A percentile compares a stretch with the other conserved stretches of the same genome.
These are phyloP conservation scores for Antigone vipio DNA, from an alignment of 2,113 vertebrate species.

Conservation along the genomic window DNA sequence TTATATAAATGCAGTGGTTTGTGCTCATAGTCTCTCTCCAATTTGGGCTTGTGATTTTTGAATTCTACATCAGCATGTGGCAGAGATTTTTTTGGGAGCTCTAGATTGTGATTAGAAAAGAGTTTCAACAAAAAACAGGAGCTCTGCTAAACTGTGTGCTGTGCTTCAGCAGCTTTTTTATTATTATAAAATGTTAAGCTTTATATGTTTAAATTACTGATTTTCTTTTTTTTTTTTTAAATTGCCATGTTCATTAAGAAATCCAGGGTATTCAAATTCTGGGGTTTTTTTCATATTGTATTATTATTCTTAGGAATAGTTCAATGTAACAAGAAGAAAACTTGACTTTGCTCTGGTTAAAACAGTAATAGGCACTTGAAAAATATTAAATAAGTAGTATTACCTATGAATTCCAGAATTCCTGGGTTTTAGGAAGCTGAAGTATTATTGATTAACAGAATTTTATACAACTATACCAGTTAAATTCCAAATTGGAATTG, in stretches of 20 bases:
- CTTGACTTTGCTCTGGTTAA: conserved; percentile 94
- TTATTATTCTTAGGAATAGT: conserved; percentile 99
- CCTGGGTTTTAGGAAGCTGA: conserved; percentile 83
- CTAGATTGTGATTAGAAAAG: conserved; percentile 52
- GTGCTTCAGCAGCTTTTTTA: conserved; percentile 80
- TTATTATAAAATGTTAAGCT: conserved; percentile 75
- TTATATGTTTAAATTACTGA: conserved; percentile 81
- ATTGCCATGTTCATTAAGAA: conserved; percentile 93
- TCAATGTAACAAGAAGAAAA: conserved; percentile 95
- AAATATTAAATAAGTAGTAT: conserved; percentile 78
- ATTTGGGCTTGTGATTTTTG: conserved; percentile 51
- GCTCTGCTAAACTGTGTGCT: conserved; percentile 71
- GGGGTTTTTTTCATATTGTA: conserved; percentile 93
- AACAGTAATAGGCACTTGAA: conserved; percentile 88
- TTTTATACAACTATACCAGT: conserved; percentile 92
- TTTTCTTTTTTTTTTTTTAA: conserved; percentile 67
- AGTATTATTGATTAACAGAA: conserved; percentile 92
- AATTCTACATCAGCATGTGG: conserved; percentile 62
- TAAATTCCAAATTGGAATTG: conserved; percentile 99
- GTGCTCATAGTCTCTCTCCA: conserved; percentile 63
- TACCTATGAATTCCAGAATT: conserved; percentile 86
- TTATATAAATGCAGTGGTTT: conserved; percentile 80
- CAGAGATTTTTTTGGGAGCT: conserved; percentile 62
- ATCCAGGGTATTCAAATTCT: conserved; percentile 97
- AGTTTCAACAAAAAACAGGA: conserved; percentile 71